Percentiles rank a stretch among this genome's conserved stretches.
phyloP scores from a whole-genome alignment of 2,888 invertebrate genomes.

The Ochlodes sylvanus region DNA sequence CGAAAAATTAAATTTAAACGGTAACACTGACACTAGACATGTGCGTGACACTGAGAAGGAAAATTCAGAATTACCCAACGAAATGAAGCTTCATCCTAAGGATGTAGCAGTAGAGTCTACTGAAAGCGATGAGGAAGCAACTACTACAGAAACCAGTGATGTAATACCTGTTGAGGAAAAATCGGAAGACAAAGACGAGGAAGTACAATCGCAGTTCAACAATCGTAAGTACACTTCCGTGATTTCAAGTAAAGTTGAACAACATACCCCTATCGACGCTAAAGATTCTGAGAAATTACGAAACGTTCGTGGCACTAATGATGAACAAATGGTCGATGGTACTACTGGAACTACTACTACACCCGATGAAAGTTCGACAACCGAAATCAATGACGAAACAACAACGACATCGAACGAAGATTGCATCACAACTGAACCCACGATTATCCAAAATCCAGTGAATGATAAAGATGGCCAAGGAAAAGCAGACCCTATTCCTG shows the following conservation, averaged over 20 bases:
- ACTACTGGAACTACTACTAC: constrained; percentile 10
- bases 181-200: constrained; percentile 29
- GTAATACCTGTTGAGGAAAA: constrained; percentile 17
- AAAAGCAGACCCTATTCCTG: neutral
- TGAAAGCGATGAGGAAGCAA: constrained; percentile 32
- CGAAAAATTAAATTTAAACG: too few species aligned
- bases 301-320: constrained; percentile 39
- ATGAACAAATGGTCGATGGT: constrained; percentile 16
- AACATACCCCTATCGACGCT: constrained; percentile 25
- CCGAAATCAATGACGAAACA: constrained; percentile 12
- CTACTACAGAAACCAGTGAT: constrained; percentile 32
- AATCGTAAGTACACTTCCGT: constrained; percentile 39
- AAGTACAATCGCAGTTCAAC: constrained; percentile 28
- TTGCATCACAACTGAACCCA: constrained; percentile 13
- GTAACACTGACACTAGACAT: constrained; percentile 24
- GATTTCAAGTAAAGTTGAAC: constrained; percentile 25
- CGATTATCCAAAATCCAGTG: neutral
- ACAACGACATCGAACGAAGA: constrained; percentile 16
- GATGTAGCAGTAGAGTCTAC: constrained; percentile 29
- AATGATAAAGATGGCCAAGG: neutral
- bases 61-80: constrained; percentile 18
- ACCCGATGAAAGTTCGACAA: constrained; percentile 18
- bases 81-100: constrained; percentile 5
- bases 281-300: constrained; percentile 38
- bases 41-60: constrained; percentile 33